Evolutionary conservation across 2,888 invertebrate species (phyloP).

Genomic region (Dicyrtomina minuta): DNA sequence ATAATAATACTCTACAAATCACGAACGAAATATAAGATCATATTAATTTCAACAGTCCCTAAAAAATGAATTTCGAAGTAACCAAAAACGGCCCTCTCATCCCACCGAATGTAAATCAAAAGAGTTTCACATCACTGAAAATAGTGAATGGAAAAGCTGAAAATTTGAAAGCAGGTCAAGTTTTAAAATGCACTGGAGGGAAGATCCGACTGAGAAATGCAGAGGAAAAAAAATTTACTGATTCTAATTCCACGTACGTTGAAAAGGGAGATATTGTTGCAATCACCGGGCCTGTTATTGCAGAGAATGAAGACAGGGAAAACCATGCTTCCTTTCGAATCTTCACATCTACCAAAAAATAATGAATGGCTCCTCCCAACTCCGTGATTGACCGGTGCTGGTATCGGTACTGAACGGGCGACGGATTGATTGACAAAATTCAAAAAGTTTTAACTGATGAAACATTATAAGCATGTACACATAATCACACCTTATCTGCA

Average conservation of each 20-base stretch:
- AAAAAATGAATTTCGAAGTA: conserved; percentile 35
- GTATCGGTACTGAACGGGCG: no score
- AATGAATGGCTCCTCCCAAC: not conserved
- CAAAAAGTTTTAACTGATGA: no score
- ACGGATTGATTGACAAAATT: no score
- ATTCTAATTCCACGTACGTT: conserved; percentile 36
- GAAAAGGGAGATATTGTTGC: conserved; percentile 43
- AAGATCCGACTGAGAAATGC: conserved; percentile 44
- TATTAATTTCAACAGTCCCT: no score
- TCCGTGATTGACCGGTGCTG: no score
- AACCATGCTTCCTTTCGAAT: conserved; percentile 40
- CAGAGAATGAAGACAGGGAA: conserved; percentile 38
- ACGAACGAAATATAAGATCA: no score
- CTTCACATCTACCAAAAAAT: conserved; percentile 14
- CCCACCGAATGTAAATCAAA: conserved; percentile 40
- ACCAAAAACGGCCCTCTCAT: conserved; percentile 36
- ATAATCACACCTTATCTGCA: no score
- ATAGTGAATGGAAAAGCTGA: conserved; percentile 20
- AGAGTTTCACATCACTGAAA: conserved; percentile 43
- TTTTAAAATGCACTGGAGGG: conserved; percentile 43
- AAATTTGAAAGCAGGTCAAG: conserved; percentile 41
- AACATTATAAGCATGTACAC: no score
- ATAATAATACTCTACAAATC: no score
- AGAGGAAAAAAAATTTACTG: conserved; percentile 37
- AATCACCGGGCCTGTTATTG: conserved; percentile 31